A percentile compares a stretch with the other conserved stretches of the same genome.
These are phyloP conservation scores for Poeciliopsis gracilis DNA, from an alignment of 2,797 vertebrate genomes.

Conservation along the genomic window DNA sequence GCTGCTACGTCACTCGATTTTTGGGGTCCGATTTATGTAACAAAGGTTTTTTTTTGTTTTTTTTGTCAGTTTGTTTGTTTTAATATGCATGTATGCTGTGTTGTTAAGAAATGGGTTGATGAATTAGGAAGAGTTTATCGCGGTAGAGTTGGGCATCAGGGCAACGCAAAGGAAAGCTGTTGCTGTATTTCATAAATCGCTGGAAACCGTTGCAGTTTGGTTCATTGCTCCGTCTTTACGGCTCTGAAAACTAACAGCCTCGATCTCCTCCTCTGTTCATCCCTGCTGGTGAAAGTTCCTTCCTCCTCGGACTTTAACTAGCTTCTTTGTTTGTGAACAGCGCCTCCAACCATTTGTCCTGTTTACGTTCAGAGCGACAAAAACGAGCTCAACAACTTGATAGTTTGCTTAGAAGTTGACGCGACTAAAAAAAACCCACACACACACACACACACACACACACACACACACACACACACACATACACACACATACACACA, in stretches of 20 bases:
- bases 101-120: not conserved
- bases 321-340: not conserved
- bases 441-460: too few species aligned
- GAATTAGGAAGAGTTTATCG: not conserved
- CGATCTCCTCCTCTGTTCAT: not conserved
- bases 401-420: not conserved
- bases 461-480: too few species aligned
- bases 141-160: not conserved
- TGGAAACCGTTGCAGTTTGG: not conserved
- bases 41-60: not conserved
- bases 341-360: not conserved
- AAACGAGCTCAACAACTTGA: not conserved
- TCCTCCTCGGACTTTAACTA: not conserved
- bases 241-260: not conserved
- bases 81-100: not conserved
- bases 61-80: too few species aligned
- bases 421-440: not conserved
- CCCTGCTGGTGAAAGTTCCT: not conserved
- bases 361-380: not conserved
- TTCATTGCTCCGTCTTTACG: too few species aligned
- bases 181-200: not conserved
- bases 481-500: too few species aligned
- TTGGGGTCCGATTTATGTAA: not conserved
- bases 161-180: not conserved
- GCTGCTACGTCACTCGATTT: not conserved